These are phyloP conservation scores for Cyanocitta stelleri DNA, from an alignment of 2,113 vertebrate species.

Conservation along the genomic window DNA sequence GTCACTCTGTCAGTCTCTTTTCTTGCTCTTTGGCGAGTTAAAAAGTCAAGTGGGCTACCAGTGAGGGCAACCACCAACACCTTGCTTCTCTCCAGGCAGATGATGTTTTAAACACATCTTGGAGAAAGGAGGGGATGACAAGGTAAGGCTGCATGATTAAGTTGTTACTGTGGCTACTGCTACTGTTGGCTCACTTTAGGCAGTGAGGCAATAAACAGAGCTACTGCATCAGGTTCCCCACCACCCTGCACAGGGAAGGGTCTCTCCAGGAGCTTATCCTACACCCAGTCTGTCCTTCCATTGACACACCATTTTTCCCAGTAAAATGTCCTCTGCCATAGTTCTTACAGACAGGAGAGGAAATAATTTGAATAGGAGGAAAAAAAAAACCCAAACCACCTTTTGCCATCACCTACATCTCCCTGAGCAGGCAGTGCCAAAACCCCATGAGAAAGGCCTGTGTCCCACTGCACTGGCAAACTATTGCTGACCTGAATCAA, in stretches of 20 bases:
- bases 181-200: not conserved
- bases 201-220: not conserved
- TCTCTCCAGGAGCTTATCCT: not conserved
- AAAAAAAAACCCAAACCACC: fast-evolving
- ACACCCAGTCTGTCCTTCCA: not conserved
- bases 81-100: no score
- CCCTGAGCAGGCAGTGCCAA: not conserved
- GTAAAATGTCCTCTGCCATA: not conserved
- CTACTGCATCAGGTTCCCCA: not conserved
- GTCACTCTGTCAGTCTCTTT: not conserved
- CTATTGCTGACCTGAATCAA: not conserved
- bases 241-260: not conserved
- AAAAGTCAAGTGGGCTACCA: not conserved
- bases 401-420: not conserved
- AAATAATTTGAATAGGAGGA: fast-evolving
- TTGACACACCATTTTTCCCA: not conserved
- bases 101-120: not conserved
- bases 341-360: not conserved
- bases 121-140: not conserved
- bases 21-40: not conserved
- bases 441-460: not conserved
- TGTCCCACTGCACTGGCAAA: not conserved
- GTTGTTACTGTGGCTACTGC: not conserved
- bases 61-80: not conserved
- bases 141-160: not conserved